phyloP scores from a whole-genome alignment of 2,113 vertebrate species.

The Delphinapterus leucas region DNA sequence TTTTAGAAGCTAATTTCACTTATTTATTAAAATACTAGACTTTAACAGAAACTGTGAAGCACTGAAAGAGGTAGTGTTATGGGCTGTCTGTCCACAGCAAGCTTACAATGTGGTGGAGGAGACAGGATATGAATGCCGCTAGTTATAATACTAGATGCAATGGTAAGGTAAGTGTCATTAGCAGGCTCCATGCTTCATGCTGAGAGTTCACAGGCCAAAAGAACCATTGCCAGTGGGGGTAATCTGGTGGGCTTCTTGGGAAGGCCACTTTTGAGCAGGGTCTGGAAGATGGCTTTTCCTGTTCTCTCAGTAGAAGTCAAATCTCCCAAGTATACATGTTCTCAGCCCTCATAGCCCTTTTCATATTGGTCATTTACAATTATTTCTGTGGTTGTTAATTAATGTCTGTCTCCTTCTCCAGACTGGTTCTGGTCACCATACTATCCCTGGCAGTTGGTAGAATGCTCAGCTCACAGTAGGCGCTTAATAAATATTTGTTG shows the following conservation, averaged over 20 bases:
- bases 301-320: not conserved
- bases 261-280: not conserved
- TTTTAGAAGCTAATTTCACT: slow-evolving; percentile 31
- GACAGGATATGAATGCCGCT: not conserved
- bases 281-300: not conserved
- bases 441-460: not conserved
- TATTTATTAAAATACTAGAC: not conserved
- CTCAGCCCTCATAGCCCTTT: not conserved
- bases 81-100: not conserved
- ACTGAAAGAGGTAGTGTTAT: not conserved
- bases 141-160: not conserved
- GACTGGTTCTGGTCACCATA: not conserved
- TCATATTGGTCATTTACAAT: not conserved
- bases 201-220: not conserved
- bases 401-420: not conserved
- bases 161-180: not conserved
- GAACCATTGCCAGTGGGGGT: not conserved
- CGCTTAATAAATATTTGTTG: not conserved
- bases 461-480: not conserved
- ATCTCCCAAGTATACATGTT: not conserved
- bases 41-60: not conserved
- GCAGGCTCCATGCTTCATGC: not conserved
- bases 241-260: not conserved
- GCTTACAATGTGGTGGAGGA: not conserved
- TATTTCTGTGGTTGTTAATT: not conserved